These are phyloP conservation scores for Neotragus pygmaeus DNA, from an alignment of 2,113 vertebrate species.

Conservation along the genomic window DNA sequence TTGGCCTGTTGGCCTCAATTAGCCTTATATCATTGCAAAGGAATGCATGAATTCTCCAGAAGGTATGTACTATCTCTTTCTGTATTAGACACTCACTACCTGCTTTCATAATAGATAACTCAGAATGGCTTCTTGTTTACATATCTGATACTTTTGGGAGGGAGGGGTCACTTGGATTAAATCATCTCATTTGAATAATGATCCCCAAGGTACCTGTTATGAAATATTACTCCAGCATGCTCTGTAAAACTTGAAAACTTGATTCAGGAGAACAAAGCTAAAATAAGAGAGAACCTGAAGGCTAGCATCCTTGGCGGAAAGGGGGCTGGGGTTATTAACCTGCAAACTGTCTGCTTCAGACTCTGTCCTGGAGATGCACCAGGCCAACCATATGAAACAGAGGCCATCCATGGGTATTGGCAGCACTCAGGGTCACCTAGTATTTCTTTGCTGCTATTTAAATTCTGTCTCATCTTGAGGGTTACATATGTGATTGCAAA, in stretches of 20 bases:
- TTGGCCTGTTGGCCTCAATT: constrained; percentile 66
- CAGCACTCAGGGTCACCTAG: not conserved
- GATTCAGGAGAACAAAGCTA: not conserved
- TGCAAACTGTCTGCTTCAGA: not conserved
- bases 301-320: not conserved
- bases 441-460: constrained; percentile 28
- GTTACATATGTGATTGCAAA: constrained; percentile 39
- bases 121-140: constrained; percentile 50
- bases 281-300: constrained; percentile 21
- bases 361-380: not conserved
- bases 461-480: constrained; percentile 3
- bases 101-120: constrained; percentile 52
- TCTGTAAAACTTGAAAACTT: constrained; percentile 19
- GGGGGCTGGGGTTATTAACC: not conserved
- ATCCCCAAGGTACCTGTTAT: constrained; percentile 24
- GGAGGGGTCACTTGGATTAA: not conserved
- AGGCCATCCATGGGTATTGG: not conserved
- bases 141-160: constrained; percentile 6
- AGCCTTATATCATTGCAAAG: constrained; percentile 69
- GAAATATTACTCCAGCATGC: constrained; percentile 15
- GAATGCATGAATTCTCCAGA: constrained; percentile 70
- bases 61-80: constrained; percentile 53
- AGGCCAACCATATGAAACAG: not conserved
- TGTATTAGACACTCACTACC: constrained; percentile 1
- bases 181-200: constrained; percentile 50